These are phyloP conservation scores for Hipparchia semele DNA, from an alignment of 2,888 invertebrate species.

Conservation along the genomic window DNA sequence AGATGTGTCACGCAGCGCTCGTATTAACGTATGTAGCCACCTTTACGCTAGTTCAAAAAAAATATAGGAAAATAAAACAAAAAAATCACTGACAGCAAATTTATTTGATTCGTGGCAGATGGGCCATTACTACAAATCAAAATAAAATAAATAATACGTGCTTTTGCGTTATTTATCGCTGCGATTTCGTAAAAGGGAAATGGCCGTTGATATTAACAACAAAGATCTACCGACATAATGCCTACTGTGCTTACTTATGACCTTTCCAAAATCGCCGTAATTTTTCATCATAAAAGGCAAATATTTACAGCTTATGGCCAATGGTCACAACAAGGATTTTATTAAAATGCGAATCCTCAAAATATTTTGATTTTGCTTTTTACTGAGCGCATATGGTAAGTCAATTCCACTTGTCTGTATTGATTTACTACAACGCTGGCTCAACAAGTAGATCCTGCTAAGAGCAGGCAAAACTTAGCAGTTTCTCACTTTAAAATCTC, in stretches of 20 bases:
- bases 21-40: too few species aligned
- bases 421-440: too few species aligned
- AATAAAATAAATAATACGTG: slow-evolving; percentile 26
- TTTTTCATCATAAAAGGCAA: not conserved
- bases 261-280: not conserved
- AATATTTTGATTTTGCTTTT: too few species aligned
- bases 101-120: slow-evolving; percentile 25
- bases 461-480: too few species aligned
- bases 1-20: too few species aligned
- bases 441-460: too few species aligned
- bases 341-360: too few species aligned
- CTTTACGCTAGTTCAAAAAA: slow-evolving; percentile 2
- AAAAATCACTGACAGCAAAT: slow-evolving; percentile 6
- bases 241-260: not conserved
- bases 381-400: too few species aligned
- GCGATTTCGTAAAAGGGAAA: slow-evolving; percentile 30
- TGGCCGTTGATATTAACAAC: slow-evolving; percentile 5
- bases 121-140: slow-evolving; percentile 27
- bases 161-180: slow-evolving; percentile 32
- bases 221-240: not conserved
- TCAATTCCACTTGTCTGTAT: too few species aligned
- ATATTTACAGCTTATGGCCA: not conserved
- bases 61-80: not conserved
- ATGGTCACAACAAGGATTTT: too few species aligned
- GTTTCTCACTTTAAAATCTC: too few species aligned